phyloP scores from a whole-genome alignment of 2,113 vertebrate species.

The Rostratula benghalensis region DNA sequence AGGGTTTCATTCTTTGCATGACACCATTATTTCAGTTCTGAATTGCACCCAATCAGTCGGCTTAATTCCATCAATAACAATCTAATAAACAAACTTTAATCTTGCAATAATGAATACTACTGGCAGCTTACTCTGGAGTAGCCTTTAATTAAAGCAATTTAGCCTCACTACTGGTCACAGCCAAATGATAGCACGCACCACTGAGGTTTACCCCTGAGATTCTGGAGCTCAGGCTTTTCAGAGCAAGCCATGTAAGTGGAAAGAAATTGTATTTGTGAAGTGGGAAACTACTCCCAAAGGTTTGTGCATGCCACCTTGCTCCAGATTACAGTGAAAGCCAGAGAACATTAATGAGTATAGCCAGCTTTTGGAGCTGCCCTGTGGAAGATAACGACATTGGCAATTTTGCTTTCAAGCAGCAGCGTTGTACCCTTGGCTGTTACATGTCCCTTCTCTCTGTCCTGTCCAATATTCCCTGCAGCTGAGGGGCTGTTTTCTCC shows the following conservation, averaged over 20 bases:
- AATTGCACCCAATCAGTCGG: background rate
- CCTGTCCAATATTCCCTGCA: background rate
- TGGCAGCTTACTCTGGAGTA: background rate
- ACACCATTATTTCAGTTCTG: background rate
- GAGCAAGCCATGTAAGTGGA: background rate
- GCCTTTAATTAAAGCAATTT: conserved; percentile 23
- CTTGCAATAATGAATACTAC: background rate
- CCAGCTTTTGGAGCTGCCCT: background rate
- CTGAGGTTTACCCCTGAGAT: background rate
- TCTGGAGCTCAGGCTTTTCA: background rate
- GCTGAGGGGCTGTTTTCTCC: background rate
- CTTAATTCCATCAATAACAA: conserved; percentile 37
- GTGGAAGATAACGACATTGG: background rate
- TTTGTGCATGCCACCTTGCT: background rate
- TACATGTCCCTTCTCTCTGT: background rate
- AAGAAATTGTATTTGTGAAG: background rate
- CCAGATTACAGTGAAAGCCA: background rate
- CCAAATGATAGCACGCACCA: rapidly evolving
- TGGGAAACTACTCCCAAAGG: background rate
- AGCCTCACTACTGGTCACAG: background rate
- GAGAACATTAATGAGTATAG: background rate
- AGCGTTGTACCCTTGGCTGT: background rate
- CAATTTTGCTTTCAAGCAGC: background rate
- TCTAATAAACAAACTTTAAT: background rate
- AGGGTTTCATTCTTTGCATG: background rate